Conservation (phyloP, 2,888 invertebrate species). For the Bellardia bayeri region DNA sequence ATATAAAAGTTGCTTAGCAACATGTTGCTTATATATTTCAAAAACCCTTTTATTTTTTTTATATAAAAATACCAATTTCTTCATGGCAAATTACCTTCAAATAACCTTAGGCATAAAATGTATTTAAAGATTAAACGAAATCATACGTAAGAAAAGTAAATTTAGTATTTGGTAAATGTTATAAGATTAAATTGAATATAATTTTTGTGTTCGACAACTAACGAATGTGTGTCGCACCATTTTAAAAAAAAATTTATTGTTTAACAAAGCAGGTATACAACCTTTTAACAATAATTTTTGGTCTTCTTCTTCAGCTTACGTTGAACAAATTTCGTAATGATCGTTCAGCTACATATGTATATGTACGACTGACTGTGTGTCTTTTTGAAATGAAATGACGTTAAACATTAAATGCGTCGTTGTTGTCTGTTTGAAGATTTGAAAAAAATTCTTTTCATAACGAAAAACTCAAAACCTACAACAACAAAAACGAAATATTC, state of each 20-base stretch:
- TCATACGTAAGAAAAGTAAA: constrained; percentile 44
- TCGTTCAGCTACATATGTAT: constrained; percentile 17
- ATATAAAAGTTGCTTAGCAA: neutral
- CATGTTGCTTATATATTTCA: constrained; percentile 32
- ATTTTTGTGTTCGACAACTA: constrained; percentile 52
- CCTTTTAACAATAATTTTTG: constrained; percentile 64
- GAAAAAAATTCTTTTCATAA: constrained; percentile 60
- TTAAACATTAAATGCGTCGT: constrained; percentile 68
- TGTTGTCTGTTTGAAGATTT: constrained; percentile 56
- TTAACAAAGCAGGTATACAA: constrained; percentile 72
- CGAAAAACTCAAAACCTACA: constrained; percentile 1
- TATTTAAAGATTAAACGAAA: constrained; percentile 28
- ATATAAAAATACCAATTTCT: neutral
- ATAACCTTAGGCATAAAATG: constrained; percentile 44
- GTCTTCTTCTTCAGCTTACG: constrained; percentile 28
- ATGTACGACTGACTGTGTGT: neutral
- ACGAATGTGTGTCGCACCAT: constrained; percentile 46
- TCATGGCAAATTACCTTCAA: constrained; percentile 41
- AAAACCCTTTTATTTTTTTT: neutral
- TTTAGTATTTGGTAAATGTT: constrained; percentile 69
- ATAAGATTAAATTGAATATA: constrained; percentile 68
- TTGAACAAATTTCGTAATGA: constrained; percentile 54
- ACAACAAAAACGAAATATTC: constrained; percentile 56
- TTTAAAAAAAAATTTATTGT: constrained; percentile 69
- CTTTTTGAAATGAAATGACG: constrained; percentile 22